Percentiles rank a stretch among this genome's conserved stretches.
phyloP scores from a whole-genome alignment of 2,113 vertebrate species.

The Gnathonemus echidnorhynchus region DNA sequence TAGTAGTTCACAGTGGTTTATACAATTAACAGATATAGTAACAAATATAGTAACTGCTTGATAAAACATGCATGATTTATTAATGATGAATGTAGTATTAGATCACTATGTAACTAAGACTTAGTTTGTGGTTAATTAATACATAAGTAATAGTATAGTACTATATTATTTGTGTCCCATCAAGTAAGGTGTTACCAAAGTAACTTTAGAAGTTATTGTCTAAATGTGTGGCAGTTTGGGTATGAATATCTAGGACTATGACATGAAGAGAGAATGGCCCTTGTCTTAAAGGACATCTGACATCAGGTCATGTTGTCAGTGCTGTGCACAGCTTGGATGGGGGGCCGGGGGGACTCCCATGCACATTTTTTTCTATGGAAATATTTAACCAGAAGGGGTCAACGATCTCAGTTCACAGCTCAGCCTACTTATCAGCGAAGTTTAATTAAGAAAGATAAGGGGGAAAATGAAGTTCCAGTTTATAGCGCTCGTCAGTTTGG shows the following conservation, averaged over 20 bases:
- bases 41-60: too few species aligned
- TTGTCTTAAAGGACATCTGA: neutral
- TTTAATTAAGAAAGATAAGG: slow-evolving; percentile 19
- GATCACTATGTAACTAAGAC: too few species aligned
- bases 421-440: neutral
- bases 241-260: neutral
- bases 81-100: too few species aligned
- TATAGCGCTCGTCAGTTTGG: neutral
- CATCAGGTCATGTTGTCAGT: neutral
- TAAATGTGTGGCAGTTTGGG: neutral
- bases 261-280: neutral
- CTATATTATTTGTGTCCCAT: too few species aligned
- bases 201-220: neutral
- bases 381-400: neutral
- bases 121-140: too few species aligned
- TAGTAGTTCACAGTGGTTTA: too few species aligned
- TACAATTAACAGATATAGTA: too few species aligned
- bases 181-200: neutral
- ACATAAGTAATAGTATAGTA: too few species aligned
- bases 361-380: neutral
- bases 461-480: neutral
- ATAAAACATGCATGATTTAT: too few species aligned
- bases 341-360: neutral
- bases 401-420: neutral
- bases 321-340: neutral